These are phyloP conservation scores for Zosterops hypoxanthus DNA, from an alignment of 2,113 vertebrate genomes.

Conservation along the genomic window DNA sequence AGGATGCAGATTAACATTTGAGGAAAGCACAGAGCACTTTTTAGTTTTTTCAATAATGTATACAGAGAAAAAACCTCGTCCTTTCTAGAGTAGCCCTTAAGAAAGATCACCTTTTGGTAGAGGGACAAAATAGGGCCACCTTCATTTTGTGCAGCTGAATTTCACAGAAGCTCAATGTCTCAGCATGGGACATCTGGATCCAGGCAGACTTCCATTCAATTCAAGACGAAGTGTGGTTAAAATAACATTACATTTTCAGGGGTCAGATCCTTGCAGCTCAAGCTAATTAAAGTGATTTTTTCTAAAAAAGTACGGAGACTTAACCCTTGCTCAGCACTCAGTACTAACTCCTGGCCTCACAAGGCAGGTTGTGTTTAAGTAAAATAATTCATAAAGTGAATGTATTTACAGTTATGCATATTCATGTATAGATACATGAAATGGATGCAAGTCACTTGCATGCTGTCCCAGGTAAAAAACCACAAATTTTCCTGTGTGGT, in stretches of 20 bases:
- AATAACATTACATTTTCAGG: background rate
- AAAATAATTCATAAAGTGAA: background rate
- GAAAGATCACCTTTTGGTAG: background rate
- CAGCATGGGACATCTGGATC: background rate
- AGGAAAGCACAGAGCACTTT: background rate
- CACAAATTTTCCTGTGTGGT: background rate
- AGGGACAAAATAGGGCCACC: background rate
- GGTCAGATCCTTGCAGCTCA: background rate
- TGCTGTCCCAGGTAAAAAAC: background rate
- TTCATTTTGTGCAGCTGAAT: background rate
- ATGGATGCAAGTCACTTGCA: background rate
- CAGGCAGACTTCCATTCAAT: background rate
- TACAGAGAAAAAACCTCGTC: background rate
- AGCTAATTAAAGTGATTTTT: background rate
- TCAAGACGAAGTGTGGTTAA: background rate
- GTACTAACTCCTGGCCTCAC: background rate
- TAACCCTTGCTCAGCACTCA: background rate
- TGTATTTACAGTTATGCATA: background rate
- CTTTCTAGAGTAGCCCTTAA: background rate
- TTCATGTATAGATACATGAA: background rate
- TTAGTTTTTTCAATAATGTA: background rate
- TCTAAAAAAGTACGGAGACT: background rate
- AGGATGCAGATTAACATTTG: background rate
- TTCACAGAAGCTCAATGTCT: background rate
- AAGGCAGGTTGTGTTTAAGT: background rate